Evolutionary conservation across 2,797 vertebrate genomes (phyloP).

Genomic region (Alca torda): DNA sequence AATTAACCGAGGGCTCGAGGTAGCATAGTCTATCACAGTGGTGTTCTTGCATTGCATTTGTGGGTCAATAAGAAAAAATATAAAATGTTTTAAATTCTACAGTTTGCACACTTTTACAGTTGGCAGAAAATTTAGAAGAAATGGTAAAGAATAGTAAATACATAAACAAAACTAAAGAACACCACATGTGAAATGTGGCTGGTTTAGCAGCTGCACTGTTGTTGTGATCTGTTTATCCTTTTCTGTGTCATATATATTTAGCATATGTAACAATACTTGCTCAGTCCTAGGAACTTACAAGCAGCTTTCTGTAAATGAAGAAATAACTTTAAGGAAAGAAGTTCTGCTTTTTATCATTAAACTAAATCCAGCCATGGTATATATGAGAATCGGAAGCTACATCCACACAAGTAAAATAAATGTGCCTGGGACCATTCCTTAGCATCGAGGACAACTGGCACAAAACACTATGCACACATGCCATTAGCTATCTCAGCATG

Average conservation of each 20-base stretch:
- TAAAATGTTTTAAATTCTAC: not conserved
- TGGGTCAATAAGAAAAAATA: not conserved
- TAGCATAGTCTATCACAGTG: not conserved
- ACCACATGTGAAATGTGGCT: not conserved
- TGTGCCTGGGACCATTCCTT: not conserved
- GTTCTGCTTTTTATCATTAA: not conserved
- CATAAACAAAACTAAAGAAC: not conserved
- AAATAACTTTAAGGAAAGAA: not conserved
- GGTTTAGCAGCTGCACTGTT: not conserved
- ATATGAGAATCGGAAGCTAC: not conserved
- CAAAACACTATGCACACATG: not conserved
- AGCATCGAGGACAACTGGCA: not conserved
- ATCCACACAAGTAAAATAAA: not conserved
- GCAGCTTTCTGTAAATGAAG: not conserved
- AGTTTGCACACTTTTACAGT: not conserved
- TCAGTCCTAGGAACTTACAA: not conserved
- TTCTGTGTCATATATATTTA: not conserved
- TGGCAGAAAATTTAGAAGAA: not conserved
- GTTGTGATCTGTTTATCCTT: not conserved
- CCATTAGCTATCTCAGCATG: not conserved
- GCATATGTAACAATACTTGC: not conserved
- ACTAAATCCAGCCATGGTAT: not conserved
- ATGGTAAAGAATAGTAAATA: not conserved
- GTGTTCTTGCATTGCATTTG: not conserved
- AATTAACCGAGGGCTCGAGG: not conserved